phyloP scores from a whole-genome alignment of 1,140 invertebrate species.

The Saxidomus purpurata region DNA sequence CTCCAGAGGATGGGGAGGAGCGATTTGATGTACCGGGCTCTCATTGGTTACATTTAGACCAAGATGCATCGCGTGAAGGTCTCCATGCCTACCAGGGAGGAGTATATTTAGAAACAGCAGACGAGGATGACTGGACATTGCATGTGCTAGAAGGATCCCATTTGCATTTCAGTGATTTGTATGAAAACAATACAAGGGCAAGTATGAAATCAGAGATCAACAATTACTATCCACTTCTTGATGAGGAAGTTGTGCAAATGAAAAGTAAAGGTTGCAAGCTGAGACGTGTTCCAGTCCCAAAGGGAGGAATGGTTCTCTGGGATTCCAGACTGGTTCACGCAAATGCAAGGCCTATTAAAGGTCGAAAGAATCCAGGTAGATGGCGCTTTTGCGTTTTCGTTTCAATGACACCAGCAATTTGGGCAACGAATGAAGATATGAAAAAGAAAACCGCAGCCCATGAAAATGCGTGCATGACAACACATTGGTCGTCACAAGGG shows the following conservation, averaged over 20 bases:
- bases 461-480: conserved; percentile 64
- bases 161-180: conserved; percentile 60
- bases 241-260: conserved; percentile 30
- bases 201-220: neutral
- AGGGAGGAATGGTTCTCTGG: conserved; percentile 67
- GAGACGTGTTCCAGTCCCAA: conserved; percentile 59
- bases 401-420: too few relatives aligned
- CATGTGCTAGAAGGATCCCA: conserved; percentile 70
- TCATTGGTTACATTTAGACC: conserved; percentile 75
- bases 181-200: conserved; percentile 12
- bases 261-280: conserved; percentile 23
- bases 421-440: conserved; percentile 72
- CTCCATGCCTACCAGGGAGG: conserved; percentile 77
- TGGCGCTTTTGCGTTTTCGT: conserved; percentile 81
- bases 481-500: too few relatives aligned
- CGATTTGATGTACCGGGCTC: conserved; percentile 30
- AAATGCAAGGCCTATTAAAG: conserved; percentile 57
- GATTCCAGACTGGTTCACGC: conserved; percentile 67
- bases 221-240: conserved; percentile 35
- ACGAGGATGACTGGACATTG: conserved; percentile 59
- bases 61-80: conserved; percentile 52
- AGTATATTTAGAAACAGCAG: conserved; percentile 68
- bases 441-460: conserved; percentile 71
- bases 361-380: conserved; percentile 70
- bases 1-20: conserved; percentile 76